Evolutionary conservation across 2,888 invertebrate genomes (phyloP).

Genomic region (Piscicola geometra): DNA sequence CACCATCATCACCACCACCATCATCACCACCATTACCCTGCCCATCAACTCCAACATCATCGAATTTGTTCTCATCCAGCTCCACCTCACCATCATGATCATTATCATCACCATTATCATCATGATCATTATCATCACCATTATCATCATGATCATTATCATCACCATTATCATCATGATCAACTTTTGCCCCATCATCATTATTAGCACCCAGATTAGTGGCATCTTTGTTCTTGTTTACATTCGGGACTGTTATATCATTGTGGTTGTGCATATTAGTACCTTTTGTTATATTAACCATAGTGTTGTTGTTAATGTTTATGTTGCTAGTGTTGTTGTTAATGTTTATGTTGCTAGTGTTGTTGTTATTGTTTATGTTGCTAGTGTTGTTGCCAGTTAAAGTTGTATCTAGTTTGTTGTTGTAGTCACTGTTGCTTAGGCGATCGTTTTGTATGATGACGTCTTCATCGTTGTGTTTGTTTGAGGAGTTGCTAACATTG

Average conservation of each 20-base stretch:
- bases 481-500: background rate
- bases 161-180: background rate
- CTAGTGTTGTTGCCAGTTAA: background rate
- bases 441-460: background rate
- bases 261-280: background rate
- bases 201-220: too few species aligned
- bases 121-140: constrained; percentile 14
- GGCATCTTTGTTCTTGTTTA: too few species aligned
- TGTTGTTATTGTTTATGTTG: background rate
- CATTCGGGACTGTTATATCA: too few species aligned
- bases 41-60: background rate
- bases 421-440: background rate
- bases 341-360: constrained; percentile 2
- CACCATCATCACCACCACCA: constrained; percentile 4
- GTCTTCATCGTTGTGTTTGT: background rate
- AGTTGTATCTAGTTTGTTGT: background rate
- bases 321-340: background rate
- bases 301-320: constrained; percentile 1
- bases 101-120: background rate
- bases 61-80: background rate
- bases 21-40: constrained; percentile 7
- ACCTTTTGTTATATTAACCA: background rate
- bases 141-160: background rate
- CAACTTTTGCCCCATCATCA: background rate
- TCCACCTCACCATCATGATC: background rate